A percentile compares a stretch with the other conserved stretches of the same genome.
Conservation (phyloP, 2,888 invertebrate genomes). For the Amiota mariae region DNA sequence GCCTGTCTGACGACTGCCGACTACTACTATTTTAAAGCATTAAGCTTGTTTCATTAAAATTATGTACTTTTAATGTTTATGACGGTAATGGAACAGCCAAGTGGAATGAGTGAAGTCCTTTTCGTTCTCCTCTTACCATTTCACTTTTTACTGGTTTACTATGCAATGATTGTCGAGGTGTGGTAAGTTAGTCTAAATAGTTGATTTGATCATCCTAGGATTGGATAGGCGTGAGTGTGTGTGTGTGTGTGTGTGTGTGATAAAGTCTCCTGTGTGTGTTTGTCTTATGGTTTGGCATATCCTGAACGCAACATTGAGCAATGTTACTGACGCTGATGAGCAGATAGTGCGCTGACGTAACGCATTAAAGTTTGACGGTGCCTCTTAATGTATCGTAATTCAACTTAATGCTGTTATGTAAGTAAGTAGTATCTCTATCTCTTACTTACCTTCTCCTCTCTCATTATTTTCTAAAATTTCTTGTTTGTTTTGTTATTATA, state of each 20-base stretch:
- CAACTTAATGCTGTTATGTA: neutral
- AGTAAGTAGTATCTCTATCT: neutral
- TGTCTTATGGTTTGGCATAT: neutral
- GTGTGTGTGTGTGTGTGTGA: neutral
- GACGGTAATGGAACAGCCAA: constrained; percentile 24
- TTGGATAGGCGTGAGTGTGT: neutral
- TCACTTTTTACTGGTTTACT: neutral
- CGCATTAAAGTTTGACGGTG: constrained; percentile 65
- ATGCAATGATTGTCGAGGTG: too few species aligned
- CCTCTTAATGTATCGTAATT: constrained; percentile 50
- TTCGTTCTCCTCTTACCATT: neutral
- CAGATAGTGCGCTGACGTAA: constrained; percentile 62
- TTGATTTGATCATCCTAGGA: neutral
- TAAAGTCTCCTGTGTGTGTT: neutral
- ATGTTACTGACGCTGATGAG: constrained; percentile 35
- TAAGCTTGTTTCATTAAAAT: constrained; percentile 48
- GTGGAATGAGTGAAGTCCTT: neutral
- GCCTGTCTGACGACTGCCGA: neutral
- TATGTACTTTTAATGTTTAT: constrained; percentile 57
- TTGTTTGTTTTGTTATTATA: neutral
- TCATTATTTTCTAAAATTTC: too few species aligned
- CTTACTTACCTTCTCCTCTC: neutral
- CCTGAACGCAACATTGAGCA: constrained; percentile 3
- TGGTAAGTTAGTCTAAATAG: neutral
- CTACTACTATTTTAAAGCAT: constrained; percentile 35